Conservation (phyloP, 1,140 invertebrate species). For the Hydropsyche tenuis region DNA sequence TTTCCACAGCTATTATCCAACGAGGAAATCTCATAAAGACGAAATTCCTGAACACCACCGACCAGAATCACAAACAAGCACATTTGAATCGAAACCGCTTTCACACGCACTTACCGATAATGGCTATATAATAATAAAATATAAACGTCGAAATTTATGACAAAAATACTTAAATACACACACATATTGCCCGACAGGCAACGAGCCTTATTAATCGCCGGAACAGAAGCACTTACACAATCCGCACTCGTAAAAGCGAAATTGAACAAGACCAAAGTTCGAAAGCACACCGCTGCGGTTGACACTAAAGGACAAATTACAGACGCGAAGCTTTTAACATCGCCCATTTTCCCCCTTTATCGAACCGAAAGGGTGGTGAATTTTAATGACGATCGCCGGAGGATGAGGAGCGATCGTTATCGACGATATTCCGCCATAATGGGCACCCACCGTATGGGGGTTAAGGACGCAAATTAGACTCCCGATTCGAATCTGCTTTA, state of each 20-base stretch:
- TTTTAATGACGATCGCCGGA: background rate
- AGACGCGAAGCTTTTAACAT: slow-evolving; percentile 3
- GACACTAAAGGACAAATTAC: slow-evolving; percentile 23
- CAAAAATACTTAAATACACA: too few species aligned
- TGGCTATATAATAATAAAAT: too few species aligned
- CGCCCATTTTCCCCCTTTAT: background rate
- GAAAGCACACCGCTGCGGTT: background rate
- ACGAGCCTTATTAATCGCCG: background rate
- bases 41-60: too few species aligned
- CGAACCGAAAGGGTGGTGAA: background rate
- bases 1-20: too few species aligned
- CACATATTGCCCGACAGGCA: too few species aligned
- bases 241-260: background rate
- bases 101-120: too few species aligned
- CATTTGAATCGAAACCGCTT: too few species aligned
- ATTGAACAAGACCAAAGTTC: background rate
- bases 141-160: too few species aligned
- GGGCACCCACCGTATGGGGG: background rate
- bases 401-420: background rate
- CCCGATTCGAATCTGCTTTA: background rate
- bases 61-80: too few species aligned
- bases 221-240: background rate
- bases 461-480: background rate
- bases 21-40: too few species aligned
- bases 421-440: background rate